Evolutionary conservation across 2,888 invertebrate species (phyloP).

Genomic region (Lordiphosa fenestrarum): DNA sequence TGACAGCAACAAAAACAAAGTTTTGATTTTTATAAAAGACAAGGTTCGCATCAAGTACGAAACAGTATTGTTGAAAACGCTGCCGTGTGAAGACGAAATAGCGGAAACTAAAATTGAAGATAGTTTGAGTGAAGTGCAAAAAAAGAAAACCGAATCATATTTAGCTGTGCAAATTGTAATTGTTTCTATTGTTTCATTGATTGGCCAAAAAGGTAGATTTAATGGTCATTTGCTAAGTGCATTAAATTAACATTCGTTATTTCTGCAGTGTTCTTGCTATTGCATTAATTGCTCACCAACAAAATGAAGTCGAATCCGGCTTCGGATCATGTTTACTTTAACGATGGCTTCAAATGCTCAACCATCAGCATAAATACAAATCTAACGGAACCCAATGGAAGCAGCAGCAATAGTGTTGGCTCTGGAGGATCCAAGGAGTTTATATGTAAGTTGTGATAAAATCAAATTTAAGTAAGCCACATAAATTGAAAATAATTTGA

Average conservation of each 20-base stretch:
- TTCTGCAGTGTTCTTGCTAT: conserved; percentile 18
- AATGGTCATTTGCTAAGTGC: not conserved
- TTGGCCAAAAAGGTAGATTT: no score
- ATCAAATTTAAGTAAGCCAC: not conserved
- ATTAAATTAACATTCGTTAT: conserved; percentile 11
- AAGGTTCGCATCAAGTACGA: conserved; percentile 68
- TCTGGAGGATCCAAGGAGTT: conserved; percentile 83
- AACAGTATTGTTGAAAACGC: conserved; percentile 69
- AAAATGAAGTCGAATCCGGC: conserved; percentile 76
- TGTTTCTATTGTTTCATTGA: no score
- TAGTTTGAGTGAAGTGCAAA: no score
- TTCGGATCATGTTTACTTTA: conserved; percentile 78
- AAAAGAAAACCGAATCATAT: no score
- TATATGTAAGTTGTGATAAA: conserved; percentile 76
- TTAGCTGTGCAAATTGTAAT: no score
- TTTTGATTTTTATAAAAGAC: conserved; percentile 71
- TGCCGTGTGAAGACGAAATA: conserved; percentile 47
- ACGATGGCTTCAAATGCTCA: conserved; percentile 79
- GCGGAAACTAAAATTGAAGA: conserved; percentile 4
- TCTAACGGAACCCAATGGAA: conserved; percentile 74
- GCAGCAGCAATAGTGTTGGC: conserved; percentile 68
- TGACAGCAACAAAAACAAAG: conserved; percentile 31
- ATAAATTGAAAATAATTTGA: not conserved
- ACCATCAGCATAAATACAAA: conserved; percentile 77
- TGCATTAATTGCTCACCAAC: not conserved